Conservation (phyloP, 1,140 invertebrate genomes). For the Hyles euphorbiae region DNA sequence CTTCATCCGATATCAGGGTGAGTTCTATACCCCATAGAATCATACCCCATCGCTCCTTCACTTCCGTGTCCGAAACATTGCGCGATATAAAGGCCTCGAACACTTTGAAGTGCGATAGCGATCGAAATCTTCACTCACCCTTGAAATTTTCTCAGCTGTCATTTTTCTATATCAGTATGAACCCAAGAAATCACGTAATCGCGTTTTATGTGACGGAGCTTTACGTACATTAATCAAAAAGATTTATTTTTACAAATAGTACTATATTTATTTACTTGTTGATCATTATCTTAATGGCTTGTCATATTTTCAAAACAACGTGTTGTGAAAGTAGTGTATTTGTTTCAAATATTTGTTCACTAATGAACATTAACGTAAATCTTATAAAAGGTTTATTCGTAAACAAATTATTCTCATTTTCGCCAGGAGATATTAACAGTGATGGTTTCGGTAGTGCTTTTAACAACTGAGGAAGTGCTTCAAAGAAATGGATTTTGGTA, state of each 20-base stretch:
- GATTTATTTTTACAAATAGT: too few relatives aligned
- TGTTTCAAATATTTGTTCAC: not conserved
- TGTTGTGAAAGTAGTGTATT: not conserved
- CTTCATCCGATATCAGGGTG: conserved; percentile 66
- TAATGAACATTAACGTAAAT: not conserved
- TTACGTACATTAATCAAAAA: too few relatives aligned
- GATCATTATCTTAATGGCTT: conserved; percentile 3
- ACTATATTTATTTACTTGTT: not conserved
- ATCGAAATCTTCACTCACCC: conserved; percentile 15
- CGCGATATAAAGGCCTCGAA: too few relatives aligned
- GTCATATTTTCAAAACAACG: too few relatives aligned
- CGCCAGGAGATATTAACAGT: not conserved
- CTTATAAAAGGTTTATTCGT: too few relatives aligned
- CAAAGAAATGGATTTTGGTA: conserved; percentile 62
- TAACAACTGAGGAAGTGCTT: conserved; percentile 63
- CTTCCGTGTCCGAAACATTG: too few relatives aligned
- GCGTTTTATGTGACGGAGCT: too few relatives aligned
- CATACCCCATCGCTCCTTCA: not conserved
- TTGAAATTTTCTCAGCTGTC: conserved; percentile 15
- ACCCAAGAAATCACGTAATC: too few relatives aligned
- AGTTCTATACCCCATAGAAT: conserved; percentile 36
- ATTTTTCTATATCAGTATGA: conserved; percentile 17
- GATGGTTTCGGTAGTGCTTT: conserved; percentile 60
- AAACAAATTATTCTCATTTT: too few relatives aligned
- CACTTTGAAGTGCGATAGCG: not conserved